Evolutionary conservation across 2,113 vertebrate genomes (phyloP), one percentile per base, ranked within the genome.

Genomic region (Pardalotus punctatus): DNA sequence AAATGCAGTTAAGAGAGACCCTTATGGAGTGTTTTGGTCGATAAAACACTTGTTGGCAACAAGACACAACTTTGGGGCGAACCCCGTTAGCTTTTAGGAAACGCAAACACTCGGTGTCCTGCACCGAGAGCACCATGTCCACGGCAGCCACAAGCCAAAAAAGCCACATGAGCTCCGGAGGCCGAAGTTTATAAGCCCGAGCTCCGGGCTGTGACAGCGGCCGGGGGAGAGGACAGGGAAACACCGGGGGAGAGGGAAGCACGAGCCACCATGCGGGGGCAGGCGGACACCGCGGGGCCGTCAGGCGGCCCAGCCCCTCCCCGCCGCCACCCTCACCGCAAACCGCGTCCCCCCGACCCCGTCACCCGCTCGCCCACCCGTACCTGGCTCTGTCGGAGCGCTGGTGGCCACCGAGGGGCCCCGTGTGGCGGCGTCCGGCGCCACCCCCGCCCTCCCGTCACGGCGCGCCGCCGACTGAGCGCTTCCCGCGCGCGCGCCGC

Each of bases 1-100:
- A 23, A 29, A 19, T 0, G 19, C 2, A 38, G 10, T 6, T 19
- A 21, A 14, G 3, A 38, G 12, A 7, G 5, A 6, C 1, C 23
- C 12, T 25, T 7, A 9, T 0, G 9, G 14, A 12, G 3, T 8
- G 15, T 56, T 23, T 10, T 1, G 4, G 36, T 28, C 9, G 3
- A 10, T 3, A 28, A 48, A 64, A 45, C 2, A 16, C 5, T 23
- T 29, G 12, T 2, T 21, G 27, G 9, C 10, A 33, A 23, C 12
- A 48, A 10, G 47, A 31, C 74, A 4, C 24, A 12, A 6, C 8
- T 1, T 1, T 2, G 14, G 18, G 25, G 2, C 5, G 14, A 19
- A 8, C 2, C 19, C 33, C 54, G 4, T 8, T 0, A 8, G 8
- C 11, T 6, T 17, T 29, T 3, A 17, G 35, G 1, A 11, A 22